Evolutionary conservation across 2,797 vertebrate species (phyloP).

Genomic region (Anguilla anguilla): DNA sequence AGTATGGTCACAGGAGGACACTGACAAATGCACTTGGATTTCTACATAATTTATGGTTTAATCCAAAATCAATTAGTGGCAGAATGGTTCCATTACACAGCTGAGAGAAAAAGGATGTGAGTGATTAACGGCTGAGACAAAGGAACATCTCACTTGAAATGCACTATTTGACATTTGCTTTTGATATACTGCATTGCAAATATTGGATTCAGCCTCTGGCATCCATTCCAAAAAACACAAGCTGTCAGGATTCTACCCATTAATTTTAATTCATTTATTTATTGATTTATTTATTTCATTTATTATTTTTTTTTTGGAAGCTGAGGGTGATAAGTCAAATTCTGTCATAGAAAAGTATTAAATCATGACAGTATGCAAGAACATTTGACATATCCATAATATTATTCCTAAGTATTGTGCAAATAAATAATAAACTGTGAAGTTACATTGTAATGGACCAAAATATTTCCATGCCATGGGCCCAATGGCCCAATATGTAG

Average conservation of each 20-base stretch:
- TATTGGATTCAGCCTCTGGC: not conserved
- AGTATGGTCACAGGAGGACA: not conserved
- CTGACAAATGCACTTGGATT: constrained; percentile 3
- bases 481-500: not conserved
- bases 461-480: not conserved
- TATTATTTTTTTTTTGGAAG: not conserved
- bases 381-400: not conserved
- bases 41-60: constrained; percentile 22
- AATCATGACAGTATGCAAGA: not conserved
- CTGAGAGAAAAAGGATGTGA: constrained; percentile 1
- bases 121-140: constrained; percentile 14
- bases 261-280: not conserved
- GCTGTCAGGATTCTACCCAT: not conserved
- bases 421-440: constrained; percentile 5
- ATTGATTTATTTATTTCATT: not conserved
- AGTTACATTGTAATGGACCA: not conserved
- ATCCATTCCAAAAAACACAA: constrained; percentile 22
- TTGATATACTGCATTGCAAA: constrained; percentile 22
- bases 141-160: constrained; percentile 25
- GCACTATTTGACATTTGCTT: constrained; percentile 25
- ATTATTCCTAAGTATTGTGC: not conserved
- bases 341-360: not conserved
- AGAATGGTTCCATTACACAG: constrained; percentile 25
- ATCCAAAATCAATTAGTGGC: constrained; percentile 29
- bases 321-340: not conserved